Evolutionary conservation across 37 sponge, comb jelly and placozoan species (phyloP).

Genomic region (Bolinopsis microptera): DNA sequence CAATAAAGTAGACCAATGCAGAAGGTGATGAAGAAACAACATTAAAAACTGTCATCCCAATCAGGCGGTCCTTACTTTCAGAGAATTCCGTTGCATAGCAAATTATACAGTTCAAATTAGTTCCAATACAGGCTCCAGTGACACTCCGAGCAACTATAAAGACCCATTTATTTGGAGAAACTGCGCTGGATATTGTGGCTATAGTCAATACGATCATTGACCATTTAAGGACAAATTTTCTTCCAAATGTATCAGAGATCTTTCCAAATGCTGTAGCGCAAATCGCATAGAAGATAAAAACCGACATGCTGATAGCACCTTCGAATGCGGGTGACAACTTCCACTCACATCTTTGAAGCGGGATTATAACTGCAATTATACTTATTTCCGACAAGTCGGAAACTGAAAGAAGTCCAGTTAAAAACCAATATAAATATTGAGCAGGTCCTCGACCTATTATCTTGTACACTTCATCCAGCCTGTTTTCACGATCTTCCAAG

Average conservation of each 20-base stretch:
- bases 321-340: not conserved
- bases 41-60: not conserved
- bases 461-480: not conserved
- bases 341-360: not conserved
- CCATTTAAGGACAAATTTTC: not conserved
- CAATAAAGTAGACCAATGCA: not conserved
- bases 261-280: not conserved
- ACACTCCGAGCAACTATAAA: not conserved
- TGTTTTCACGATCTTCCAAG: not conserved
- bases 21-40: not conserved
- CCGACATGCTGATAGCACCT: not conserved
- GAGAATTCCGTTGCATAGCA: conserved; percentile 13
- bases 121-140: not conserved
- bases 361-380: not conserved
- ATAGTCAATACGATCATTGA: not conserved
- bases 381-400: not conserved
- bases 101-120: not conserved
- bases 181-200: not conserved
- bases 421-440: not conserved
- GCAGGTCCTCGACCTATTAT: not conserved
- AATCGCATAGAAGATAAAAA: not conserved
- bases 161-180: conserved; percentile 14
- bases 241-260: not conserved
- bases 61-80: not conserved
- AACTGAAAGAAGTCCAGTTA: not conserved